Conservation (phyloP, 2,797 vertebrate species). For the Cacajao melanocephalus region DNA sequence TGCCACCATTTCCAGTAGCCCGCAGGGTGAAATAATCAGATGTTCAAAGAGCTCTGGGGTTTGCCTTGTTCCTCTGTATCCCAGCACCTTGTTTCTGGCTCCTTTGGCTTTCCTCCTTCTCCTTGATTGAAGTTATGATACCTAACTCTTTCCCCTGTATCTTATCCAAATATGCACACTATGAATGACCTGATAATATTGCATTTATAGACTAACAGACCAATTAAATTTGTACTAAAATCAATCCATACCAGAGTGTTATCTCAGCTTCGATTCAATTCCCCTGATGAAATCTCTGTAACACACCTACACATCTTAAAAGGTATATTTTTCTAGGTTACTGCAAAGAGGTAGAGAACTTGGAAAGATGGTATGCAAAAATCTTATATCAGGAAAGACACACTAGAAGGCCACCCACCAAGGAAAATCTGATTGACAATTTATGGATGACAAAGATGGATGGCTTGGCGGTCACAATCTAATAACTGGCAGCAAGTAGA, state of each 20-base stretch:
- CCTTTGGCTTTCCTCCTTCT: not conserved
- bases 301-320: not conserved
- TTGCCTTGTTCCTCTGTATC: not conserved
- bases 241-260: not conserved
- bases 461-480: not conserved
- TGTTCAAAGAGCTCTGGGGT: not conserved
- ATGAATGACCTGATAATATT: not conserved
- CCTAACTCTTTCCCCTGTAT: not conserved
- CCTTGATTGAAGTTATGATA: not conserved
- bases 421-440: not conserved
- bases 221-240: conserved; percentile 35
- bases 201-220: not conserved
- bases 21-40: not conserved
- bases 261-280: not conserved
- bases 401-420: not conserved
- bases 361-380: not conserved
- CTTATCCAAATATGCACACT: not conserved
- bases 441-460: not conserved
- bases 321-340: not conserved
- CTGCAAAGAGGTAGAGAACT: not conserved
- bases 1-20: not conserved
- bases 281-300: not conserved
- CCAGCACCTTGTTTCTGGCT: not conserved
- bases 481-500: not conserved
- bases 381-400: not conserved